A percentile compares a stretch with the other conserved stretches of the same genome.
phyloP scores from a whole-genome alignment of 1,140 invertebrate genomes.

The Drosophila kikkawai region DNA sequence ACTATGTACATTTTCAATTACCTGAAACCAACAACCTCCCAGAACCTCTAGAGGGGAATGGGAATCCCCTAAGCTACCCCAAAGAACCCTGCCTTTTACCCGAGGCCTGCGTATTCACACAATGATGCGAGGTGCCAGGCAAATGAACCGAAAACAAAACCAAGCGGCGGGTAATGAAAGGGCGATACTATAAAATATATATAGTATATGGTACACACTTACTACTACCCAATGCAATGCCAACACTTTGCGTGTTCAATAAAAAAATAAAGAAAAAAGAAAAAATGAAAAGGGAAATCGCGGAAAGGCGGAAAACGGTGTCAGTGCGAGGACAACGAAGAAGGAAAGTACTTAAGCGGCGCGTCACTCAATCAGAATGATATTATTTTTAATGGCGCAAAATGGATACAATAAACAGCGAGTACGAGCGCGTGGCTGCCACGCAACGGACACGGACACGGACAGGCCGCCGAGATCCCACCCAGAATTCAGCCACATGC shows the following conservation, averaged over 20 bases:
- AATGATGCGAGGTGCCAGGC: constrained; percentile 34
- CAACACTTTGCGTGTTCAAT: constrained; percentile 80
- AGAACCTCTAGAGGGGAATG: background rate
- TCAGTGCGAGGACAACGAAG: constrained; percentile 74
- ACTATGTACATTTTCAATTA: background rate
- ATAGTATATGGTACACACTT: constrained; percentile 6
- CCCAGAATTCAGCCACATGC: constrained; percentile 16
- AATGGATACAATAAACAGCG: constrained; percentile 75
- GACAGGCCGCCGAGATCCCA: constrained; percentile 14
- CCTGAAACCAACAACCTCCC: background rate
- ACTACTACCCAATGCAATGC: constrained; percentile 20
- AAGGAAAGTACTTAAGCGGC: constrained; percentile 80
- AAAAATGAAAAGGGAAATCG: constrained; percentile 47
- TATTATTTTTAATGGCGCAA: constrained; percentile 82
- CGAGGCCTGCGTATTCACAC: constrained; percentile 46
- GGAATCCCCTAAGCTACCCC: background rate
- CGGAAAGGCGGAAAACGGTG: constrained; percentile 62
- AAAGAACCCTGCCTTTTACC: constrained; percentile 30
- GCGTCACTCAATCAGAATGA: constrained; percentile 82
- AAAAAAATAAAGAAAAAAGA: constrained; percentile 46
- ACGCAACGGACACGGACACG: constrained; percentile 38
- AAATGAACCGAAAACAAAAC: constrained; percentile 22
- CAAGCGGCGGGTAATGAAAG: constrained; percentile 44
- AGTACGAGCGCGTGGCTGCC: constrained; percentile 64
- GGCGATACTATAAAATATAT: constrained; percentile 19